phyloP scores from a whole-genome alignment of 2,113 vertebrate species.

The Pimephales promelas region DNA sequence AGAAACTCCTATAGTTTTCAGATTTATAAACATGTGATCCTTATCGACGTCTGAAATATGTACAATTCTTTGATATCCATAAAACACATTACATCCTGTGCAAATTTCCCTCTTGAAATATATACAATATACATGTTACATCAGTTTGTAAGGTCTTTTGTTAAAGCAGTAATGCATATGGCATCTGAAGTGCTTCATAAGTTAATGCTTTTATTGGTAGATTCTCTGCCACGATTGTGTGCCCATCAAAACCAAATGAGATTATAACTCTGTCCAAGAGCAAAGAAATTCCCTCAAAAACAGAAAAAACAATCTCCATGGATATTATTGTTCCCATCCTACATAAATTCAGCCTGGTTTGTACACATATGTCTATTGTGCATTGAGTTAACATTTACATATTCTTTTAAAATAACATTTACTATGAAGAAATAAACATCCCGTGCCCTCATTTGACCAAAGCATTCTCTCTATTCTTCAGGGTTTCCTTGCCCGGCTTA shows the following conservation, averaged over 20 bases:
- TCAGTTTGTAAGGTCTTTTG: conserved; percentile 3
- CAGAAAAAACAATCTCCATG: conserved; percentile 7
- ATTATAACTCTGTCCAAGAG: neutral
- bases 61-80: neutral
- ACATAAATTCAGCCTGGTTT: conserved; percentile 18
- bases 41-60: neutral
- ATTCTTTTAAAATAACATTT: conserved; percentile 30
- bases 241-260: neutral
- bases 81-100: neutral
- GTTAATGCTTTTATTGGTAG: conserved; percentile 58
- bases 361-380: conserved; percentile 10
- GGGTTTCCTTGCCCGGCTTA: conserved; percentile 66
- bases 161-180: conserved; percentile 28
- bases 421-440: conserved; percentile 28
- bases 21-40: conserved; percentile 1
- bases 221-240: neutral
- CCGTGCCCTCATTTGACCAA: conserved; percentile 10
- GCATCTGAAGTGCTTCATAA: conserved; percentile 64
- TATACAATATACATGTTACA: neutral
- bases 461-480: conserved; percentile 41
- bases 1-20: conserved; percentile 10
- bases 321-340: conserved; percentile 16
- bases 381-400: conserved; percentile 1
- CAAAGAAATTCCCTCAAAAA: neutral
- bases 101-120: neutral